Evolutionary conservation across 2,888 invertebrate genomes (phyloP).

Genomic region (Trachelus stipa): DNA sequence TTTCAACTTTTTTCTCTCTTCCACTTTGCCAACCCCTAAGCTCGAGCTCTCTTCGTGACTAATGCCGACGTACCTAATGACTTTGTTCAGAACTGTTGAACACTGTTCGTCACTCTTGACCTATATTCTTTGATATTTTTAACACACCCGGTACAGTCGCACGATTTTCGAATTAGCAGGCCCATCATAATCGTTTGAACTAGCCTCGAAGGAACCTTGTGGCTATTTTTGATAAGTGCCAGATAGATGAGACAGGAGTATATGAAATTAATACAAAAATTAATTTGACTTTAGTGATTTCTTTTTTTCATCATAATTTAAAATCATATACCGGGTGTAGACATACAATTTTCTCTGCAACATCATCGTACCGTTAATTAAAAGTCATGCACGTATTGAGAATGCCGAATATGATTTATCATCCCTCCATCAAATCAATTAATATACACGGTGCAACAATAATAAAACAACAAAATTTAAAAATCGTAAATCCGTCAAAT

Average conservation of each 20-base stretch:
- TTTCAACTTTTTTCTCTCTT: slow-evolving; percentile 1
- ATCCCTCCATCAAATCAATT: too few relatives aligned
- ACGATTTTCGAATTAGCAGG: not conserved
- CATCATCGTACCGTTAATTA: not conserved
- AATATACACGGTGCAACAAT: too few relatives aligned
- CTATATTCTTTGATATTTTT: not conserved
- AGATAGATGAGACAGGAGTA: not conserved
- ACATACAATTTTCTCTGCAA: not conserved
- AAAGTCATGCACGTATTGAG: not conserved
- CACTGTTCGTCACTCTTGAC: not conserved
- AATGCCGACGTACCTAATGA: slow-evolving; percentile 3
- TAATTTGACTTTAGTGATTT: not conserved
- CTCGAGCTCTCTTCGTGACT: slow-evolving; percentile 13
- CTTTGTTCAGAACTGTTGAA: not conserved
- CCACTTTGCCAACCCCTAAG: not conserved
- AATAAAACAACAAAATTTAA: too few relatives aligned
- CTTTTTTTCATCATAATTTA: not conserved
- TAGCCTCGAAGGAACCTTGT: not conserved
- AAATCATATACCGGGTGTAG: not conserved
- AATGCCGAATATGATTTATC: not conserved
- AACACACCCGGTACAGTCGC: not conserved
- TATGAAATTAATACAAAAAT: not conserved
- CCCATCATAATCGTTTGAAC: not conserved
- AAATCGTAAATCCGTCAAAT: too few relatives aligned
- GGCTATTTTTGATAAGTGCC: not conserved